These are phyloP conservation scores for Stichodactyla helianthus DNA, from an alignment of 64 coral and sea anemone species.

Conservation along the genomic window DNA sequence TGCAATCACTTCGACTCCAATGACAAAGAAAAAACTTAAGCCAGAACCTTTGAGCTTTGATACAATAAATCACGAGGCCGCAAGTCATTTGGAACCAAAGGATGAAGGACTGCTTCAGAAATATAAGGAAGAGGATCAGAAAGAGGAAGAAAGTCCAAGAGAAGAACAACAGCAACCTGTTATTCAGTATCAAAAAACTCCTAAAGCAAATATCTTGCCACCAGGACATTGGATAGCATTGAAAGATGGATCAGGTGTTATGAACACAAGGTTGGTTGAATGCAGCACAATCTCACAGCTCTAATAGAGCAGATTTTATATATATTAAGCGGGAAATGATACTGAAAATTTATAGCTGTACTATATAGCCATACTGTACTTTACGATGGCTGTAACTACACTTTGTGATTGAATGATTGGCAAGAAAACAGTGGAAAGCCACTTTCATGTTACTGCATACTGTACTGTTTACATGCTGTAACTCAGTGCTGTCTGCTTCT, in stretches of 20 bases:
- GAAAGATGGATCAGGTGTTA: slow-evolving; percentile 75
- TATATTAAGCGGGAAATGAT: no score
- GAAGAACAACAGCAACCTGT: background rate
- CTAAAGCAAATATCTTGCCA: slow-evolving; percentile 20
- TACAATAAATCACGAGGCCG: background rate
- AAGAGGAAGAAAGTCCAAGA: background rate
- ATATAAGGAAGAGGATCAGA: background rate
- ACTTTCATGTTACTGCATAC: no score
- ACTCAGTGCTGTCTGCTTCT: no score
- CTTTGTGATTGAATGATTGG: no score
- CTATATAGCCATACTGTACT: no score
- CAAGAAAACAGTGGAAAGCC: no score
- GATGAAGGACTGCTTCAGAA: background rate
- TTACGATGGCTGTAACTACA: no score
- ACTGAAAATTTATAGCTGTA: no score
- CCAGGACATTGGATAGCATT: slow-evolving; percentile 82
- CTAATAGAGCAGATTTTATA: no score
- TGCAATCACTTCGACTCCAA: slow-evolving; percentile 66
- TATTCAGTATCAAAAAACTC: slow-evolving; percentile 27
- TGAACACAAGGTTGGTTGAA: slow-evolving; percentile 69
- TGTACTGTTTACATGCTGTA: no score
- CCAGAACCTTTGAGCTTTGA: slow-evolving; percentile 43
- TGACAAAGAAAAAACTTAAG: slow-evolving; percentile 33
- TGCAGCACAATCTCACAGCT: no score
- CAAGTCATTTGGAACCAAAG: background rate